These are phyloP conservation scores for Gallinago stenura DNA, from an alignment of 2,797 vertebrate species.

Conservation along the genomic window DNA sequence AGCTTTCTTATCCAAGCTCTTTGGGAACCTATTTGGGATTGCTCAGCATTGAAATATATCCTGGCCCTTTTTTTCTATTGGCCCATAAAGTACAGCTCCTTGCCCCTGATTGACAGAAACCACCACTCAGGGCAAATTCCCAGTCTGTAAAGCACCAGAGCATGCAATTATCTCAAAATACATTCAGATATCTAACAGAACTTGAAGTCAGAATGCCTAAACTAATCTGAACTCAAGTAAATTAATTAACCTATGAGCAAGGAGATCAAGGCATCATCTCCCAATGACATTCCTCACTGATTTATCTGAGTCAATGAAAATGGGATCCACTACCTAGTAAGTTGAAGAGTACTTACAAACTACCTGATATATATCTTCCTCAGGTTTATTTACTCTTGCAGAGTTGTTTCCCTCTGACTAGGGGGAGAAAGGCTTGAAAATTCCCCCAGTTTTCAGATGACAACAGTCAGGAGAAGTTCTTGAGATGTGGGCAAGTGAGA, in stretches of 20 bases:
- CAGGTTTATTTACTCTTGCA: not conserved
- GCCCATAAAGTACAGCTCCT: not conserved
- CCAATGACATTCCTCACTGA: not conserved
- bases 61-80: slow-evolving; percentile 20
- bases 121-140: not conserved
- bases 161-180: not conserved
- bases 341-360: not conserved
- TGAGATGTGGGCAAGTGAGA: not conserved
- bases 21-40: slow-evolving; percentile 24
- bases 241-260: not conserved
- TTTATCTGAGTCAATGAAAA: not conserved
- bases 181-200: not conserved
- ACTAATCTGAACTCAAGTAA: not conserved
- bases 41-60: slow-evolving; percentile 40
- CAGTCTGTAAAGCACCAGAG: not conserved
- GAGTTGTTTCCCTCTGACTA: not conserved
- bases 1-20: slow-evolving; percentile 52
- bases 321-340: not conserved
- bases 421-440: not conserved
- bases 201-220: not conserved
- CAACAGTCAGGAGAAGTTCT: not conserved
- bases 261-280: not conserved
- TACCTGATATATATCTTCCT: not conserved
- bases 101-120: slow-evolving; percentile 33
- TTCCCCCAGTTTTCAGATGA: not conserved